Base-by-base conservation (phyloP, 2,888 invertebrate species). In the Drosophila cyrtoloma region DNA sequence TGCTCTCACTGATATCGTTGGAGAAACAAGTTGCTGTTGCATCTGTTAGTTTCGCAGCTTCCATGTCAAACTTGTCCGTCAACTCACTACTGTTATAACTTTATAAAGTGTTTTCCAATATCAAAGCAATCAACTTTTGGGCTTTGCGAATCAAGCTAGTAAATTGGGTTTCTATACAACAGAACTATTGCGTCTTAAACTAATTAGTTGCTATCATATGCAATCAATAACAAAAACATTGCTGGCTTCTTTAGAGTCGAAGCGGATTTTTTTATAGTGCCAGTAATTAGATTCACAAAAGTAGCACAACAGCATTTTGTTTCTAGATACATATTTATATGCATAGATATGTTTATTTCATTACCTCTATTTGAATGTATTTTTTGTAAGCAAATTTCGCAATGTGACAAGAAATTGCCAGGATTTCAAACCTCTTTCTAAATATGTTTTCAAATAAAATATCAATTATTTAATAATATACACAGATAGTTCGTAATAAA, bases 101-200 rank as follows among this genome's bases (percentile, higher is more conserved):
- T 69, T 42, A 28, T 64, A 66, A 79, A 75, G 71, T 56, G 28
- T 65, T 79, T 51, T 26, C 47, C 51, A 57, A 77, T 44, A 66
- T 64, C 77, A 75, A 66, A 76, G 71, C 22, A 71, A 62, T 50
- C 32, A 50, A 16, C 19, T 52, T 66, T 65, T 12, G 5, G 12
- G 12, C 39, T 35, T 37, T 39, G 5, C 39, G 12, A 19, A 26
- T 28, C 19, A 35, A 50, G 72, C 42, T 51, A 58, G 57, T 58
- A 64, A 79, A 75, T 52, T 66, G 70, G 10, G 3, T 37, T 53
- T 61, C 39, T 60, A 51, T 32, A 28, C 19, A 30, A 16, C n/a
- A 39, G 47, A 42, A 51, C 32, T 35, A 32, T 5, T n/a, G 5
- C 16, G 28, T 44, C 28, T 33, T 9, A 12, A 26, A 14, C 51